phyloP scores from a whole-genome alignment of 2,888 invertebrate genomes.

The Rotaria sp. region DNA sequence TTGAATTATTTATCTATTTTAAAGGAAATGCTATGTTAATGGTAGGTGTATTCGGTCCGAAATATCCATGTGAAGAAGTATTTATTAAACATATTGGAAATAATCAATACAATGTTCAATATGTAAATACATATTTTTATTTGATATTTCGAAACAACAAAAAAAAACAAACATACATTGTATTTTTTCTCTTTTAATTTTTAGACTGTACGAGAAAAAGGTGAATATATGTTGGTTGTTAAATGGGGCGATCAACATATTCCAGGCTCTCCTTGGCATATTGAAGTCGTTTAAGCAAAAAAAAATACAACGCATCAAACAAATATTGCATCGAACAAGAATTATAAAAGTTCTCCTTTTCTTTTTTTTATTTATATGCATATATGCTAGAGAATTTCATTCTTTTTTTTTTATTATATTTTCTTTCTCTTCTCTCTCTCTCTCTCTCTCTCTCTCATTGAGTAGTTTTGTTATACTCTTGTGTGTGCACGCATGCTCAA shows the following conservation, averaged over 20 bases:
- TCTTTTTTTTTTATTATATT: neutral
- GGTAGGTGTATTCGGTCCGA: conserved; percentile 90
- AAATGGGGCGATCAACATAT: conserved; percentile 97
- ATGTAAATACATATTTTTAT: conserved; percentile 57
- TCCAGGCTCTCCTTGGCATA: conserved; percentile 80
- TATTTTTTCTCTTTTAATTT: neutral
- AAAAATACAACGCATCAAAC: neutral
- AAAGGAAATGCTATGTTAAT: conserved; percentile 86
- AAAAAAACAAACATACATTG: neutral
- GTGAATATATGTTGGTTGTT: conserved; percentile 84
- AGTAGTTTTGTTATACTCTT: conserved; percentile 15
- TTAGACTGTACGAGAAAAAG: conserved; percentile 72
- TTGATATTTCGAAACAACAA: neutral
- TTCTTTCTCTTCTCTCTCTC: neutral
- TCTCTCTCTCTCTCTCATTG: neutral
- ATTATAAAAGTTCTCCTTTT: neutral
- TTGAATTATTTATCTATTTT: neutral
- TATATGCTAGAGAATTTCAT: conserved; percentile 18
- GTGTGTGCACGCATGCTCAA: conserved; percentile 4
- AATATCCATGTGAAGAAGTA: conserved; percentile 84
- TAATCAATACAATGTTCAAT: conserved; percentile 78
- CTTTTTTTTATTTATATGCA: conserved; percentile 1
- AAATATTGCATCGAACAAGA: neutral
- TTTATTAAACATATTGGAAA: conserved; percentile 85
- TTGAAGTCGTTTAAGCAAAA: conserved; percentile 36